Conservation (phyloP, 1,140 invertebrate species). For the Hycleus phaleratus region DNA sequence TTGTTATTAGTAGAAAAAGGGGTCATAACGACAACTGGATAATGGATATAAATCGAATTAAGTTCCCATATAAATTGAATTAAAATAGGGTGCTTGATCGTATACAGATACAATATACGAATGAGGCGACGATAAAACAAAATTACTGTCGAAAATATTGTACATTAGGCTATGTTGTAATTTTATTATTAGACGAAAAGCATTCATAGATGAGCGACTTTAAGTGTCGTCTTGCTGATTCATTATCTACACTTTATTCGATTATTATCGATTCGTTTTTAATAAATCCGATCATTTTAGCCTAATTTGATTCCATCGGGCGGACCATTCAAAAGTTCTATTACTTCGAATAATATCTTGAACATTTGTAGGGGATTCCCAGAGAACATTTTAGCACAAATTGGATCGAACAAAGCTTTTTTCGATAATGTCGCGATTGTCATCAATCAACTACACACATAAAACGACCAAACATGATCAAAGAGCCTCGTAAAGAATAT, state of each 20-base stretch:
- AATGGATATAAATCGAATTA: constrained; percentile 23
- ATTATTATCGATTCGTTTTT: constrained; percentile 1
- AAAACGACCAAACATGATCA: no score
- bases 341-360: no score
- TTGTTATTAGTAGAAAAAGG: neutral
- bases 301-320: neutral
- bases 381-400: no score
- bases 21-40: constrained; percentile 7
- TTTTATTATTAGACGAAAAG: constrained; percentile 14
- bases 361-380: no score
- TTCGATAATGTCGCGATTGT: no score
- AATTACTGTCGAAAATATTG: constrained; percentile 28
- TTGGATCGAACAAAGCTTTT: no score
- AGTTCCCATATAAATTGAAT: constrained; percentile 20
- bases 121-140: constrained; percentile 23
- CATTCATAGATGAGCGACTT: constrained; percentile 4
- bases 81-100: constrained; percentile 8
- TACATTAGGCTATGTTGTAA: constrained; percentile 27
- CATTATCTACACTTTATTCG: constrained; percentile 3
- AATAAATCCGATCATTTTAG: no score
- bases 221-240: constrained; percentile 6
- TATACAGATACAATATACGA: no score
- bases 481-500: no score
- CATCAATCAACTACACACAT: no score
- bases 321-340: no score